phyloP scores from a whole-genome alignment of 1,140 invertebrate species.

The Megathymus violae region DNA sequence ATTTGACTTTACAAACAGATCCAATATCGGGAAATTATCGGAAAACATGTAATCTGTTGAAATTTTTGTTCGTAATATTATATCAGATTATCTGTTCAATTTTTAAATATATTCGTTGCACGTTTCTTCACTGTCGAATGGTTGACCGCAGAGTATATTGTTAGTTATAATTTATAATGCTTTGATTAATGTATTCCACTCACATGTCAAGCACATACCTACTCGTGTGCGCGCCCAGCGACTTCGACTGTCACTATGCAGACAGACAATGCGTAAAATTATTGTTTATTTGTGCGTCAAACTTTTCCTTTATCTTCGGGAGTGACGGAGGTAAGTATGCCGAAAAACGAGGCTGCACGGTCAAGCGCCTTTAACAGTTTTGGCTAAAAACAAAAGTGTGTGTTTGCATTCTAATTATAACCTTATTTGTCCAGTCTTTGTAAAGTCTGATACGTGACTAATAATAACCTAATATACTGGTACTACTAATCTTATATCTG shows the following conservation, averaged over 20 bases:
- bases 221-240: constrained; percentile 1
- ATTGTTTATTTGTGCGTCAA: constrained; percentile 15
- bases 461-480: too few relatives aligned
- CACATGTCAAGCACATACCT: constrained; percentile 3
- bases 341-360: neutral
- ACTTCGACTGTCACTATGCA: constrained; percentile 12
- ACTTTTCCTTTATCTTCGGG: neutral
- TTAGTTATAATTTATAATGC: neutral
- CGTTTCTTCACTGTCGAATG: constrained; percentile 15
- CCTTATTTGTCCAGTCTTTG: too few relatives aligned
- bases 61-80: neutral
- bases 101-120: constrained; percentile 6
- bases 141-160: constrained; percentile 1
- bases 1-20: too few relatives aligned
- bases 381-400: too few relatives aligned
- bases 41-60: too few relatives aligned
- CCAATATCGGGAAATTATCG: too few relatives aligned
- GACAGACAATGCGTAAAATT: constrained; percentile 3
- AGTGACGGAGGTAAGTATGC: neutral
- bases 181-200: constrained; percentile 12
- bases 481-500: too few relatives aligned
- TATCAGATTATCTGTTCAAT: too few relatives aligned
- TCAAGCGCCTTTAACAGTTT: too few relatives aligned
- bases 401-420: too few relatives aligned
- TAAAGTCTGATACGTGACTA: too few relatives aligned